These are phyloP conservation scores for Leptonema lineaticorne DNA, from an alignment of 1,140 invertebrate genomes.

Conservation along the genomic window DNA sequence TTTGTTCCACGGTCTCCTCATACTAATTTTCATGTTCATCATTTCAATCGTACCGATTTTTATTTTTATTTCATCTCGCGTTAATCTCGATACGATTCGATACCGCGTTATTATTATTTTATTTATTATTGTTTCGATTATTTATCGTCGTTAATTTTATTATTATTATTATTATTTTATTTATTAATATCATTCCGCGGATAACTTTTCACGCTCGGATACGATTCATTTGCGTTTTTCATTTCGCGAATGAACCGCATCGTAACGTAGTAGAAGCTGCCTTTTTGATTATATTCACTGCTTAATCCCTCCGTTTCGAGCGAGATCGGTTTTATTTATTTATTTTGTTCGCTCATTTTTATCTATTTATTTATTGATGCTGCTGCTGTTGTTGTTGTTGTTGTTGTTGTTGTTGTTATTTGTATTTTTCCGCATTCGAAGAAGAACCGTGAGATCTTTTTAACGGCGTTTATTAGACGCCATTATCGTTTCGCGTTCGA, in stretches of 20 bases:
- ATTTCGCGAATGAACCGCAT: not conserved
- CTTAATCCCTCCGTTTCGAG: not conserved
- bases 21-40: not conserved
- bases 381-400: no score
- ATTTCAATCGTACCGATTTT: not conserved
- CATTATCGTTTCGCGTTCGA: constrained; percentile 18
- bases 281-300: not conserved
- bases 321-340: not conserved
- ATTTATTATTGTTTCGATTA: no score
- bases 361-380: no score
- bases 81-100: no score
- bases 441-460: constrained; percentile 10
- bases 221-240: constrained; percentile 5
- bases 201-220: constrained; percentile 1
- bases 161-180: no score
- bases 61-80: not conserved
- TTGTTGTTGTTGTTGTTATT: no score
- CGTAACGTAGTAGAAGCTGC: not conserved
- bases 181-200: no score
- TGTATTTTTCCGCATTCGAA: not conserved
- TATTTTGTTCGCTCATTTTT: not conserved
- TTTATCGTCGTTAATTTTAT: no score
- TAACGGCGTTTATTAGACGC: constrained; percentile 7
- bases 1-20: not conserved
- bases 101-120: no score